Evolutionary conservation across 2,888 invertebrate species (phyloP).

Genomic region (Ennomos quercinarius): DNA sequence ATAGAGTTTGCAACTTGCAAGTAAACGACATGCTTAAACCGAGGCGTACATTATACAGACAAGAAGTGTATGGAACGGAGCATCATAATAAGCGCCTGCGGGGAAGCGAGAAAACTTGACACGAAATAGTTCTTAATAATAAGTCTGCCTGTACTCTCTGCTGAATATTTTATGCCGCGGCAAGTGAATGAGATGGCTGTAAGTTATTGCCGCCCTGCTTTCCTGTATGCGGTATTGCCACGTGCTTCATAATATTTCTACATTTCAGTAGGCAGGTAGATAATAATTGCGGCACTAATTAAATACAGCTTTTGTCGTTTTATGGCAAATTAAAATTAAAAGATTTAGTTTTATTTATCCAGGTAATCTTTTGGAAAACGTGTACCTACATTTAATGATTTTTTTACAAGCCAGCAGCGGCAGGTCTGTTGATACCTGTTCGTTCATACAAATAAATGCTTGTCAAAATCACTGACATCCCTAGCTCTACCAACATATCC

Average conservation of each 20-base stretch:
- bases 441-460: too few relatives aligned
- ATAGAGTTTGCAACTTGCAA: constrained; percentile 28
- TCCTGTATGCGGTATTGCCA: constrained; percentile 30
- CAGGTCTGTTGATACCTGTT: too few relatives aligned
- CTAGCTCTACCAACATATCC: too few relatives aligned
- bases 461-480: too few relatives aligned
- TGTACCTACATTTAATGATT: too few relatives aligned
- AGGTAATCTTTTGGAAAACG: too few relatives aligned
- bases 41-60: constrained; percentile 31
- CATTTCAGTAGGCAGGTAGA: constrained; percentile 5
- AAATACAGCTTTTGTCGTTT: too few relatives aligned
- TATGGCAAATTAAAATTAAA: too few relatives aligned
- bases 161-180: constrained; percentile 63
- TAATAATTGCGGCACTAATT: too few relatives aligned
- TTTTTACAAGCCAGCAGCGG: too few relatives aligned
- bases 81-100: constrained; percentile 46
- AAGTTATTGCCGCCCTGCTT: constrained; percentile 41
- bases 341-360: too few relatives aligned
- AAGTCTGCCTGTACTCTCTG: constrained; percentile 51
- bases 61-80: constrained; percentile 33
- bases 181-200: constrained; percentile 47
- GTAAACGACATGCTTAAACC: constrained; percentile 27
- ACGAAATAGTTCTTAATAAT: constrained; percentile 62
- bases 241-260: constrained; percentile 25
- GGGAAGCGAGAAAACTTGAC: constrained; percentile 50